Percentiles rank a stretch among this genome's conserved stretches.
Conservation (phyloP, 2,888 invertebrate species). For the Tenthredo notha region DNA sequence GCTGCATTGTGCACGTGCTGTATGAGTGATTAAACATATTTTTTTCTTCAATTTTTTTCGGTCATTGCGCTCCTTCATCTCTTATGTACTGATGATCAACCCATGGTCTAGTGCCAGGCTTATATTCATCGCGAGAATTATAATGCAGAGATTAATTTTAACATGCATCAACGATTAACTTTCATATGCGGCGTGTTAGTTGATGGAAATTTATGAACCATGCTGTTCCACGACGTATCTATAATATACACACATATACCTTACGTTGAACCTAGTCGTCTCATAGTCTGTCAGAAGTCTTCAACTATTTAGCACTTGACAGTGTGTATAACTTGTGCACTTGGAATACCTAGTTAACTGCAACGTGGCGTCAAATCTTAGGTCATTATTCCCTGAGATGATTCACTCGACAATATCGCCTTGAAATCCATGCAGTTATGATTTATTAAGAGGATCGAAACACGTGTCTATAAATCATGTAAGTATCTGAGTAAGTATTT, state of each 20-base stretch:
- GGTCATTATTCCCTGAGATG: conserved; percentile 4
- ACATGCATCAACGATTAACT: conserved; percentile 62
- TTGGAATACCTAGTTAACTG: conserved; percentile 25
- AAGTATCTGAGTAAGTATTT: too few relatives aligned
- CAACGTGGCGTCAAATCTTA: conserved; percentile 21
- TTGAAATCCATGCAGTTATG: conserved; percentile 4
- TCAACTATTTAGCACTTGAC: conserved; percentile 47
- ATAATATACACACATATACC: conserved; percentile 52
- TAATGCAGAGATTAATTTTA: conserved; percentile 64
- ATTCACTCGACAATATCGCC: conserved; percentile 21
- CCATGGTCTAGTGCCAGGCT: not conserved
- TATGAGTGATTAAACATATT: not conserved
- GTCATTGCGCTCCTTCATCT: conserved; percentile 37
- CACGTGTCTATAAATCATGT: not conserved
- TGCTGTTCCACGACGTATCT: conserved; percentile 46
- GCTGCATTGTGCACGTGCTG: not conserved
- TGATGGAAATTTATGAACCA: conserved; percentile 68
- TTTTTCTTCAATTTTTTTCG: conserved; percentile 18
- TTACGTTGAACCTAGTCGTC: conserved; percentile 55
- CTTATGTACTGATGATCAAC: not conserved
- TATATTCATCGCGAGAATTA: not conserved
- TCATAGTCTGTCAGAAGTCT: conserved; percentile 23
- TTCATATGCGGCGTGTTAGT: conserved; percentile 53
- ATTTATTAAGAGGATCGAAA: not conserved
- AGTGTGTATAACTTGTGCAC: not conserved